These are phyloP conservation scores for Rhaphigaster nebulosa DNA, from an alignment of 2,888 invertebrate genomes.

Conservation along the genomic window DNA sequence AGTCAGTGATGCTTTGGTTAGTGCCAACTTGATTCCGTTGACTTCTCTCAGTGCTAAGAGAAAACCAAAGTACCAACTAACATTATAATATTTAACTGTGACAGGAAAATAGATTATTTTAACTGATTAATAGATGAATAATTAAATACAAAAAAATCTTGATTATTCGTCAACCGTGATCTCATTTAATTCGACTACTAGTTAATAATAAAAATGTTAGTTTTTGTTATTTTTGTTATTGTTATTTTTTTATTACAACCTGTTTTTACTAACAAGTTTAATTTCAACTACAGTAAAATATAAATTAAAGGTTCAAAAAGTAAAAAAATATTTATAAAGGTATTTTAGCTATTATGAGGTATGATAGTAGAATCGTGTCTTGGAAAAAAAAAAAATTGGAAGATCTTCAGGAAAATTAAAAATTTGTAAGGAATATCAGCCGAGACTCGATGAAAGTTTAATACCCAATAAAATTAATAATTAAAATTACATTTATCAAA, in stretches of 20 bases:
- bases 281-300: not conserved
- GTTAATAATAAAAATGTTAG: not conserved
- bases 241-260: not conserved
- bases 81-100: not conserved
- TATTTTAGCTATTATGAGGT: too few species aligned
- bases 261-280: not conserved
- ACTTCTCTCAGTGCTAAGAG: constrained; percentile 10
- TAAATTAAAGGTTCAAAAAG: too few species aligned
- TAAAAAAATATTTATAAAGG: too few species aligned
- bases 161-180: not conserved
- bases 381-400: too few species aligned
- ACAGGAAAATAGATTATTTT: not conserved
- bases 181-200: not conserved
- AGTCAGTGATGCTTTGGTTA: not conserved
- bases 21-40: not conserved
- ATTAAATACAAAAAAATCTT: not conserved
- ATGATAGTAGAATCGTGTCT: too few species aligned
- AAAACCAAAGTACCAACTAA: constrained; percentile 19
- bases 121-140: not conserved
- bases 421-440: too few species aligned
- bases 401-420: too few species aligned
- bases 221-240: too few species aligned
- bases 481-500: too few species aligned
- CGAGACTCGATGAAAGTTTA: too few species aligned
- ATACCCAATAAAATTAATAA: too few species aligned